Evolutionary conservation across 2,113 vertebrate species (phyloP).

Genomic region (Xenus cinereus): DNA sequence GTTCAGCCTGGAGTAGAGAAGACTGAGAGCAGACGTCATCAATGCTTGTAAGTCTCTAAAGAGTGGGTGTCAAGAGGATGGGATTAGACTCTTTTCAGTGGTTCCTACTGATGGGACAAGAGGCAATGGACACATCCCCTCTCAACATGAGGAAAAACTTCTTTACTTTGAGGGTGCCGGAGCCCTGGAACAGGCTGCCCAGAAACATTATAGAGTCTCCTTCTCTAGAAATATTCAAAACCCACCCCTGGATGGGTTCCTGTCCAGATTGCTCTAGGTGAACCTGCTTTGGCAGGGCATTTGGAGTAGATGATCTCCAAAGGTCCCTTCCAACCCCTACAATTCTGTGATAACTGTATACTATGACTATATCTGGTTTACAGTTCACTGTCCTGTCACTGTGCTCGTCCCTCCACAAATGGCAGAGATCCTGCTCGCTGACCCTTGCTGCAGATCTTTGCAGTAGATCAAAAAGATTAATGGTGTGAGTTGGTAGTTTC

Average conservation of each 20-base stretch:
- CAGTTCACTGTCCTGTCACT: not conserved
- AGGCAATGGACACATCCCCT: not conserved
- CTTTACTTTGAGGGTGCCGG: not conserved
- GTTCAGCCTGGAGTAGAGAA: not conserved
- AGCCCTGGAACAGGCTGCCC: not conserved
- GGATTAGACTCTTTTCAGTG: not conserved
- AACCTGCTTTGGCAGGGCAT: not conserved
- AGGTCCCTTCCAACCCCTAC: not conserved
- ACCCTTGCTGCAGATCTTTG: constrained; percentile 50
- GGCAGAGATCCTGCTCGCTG: constrained; percentile 16
- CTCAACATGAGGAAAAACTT: not conserved
- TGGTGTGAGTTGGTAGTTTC: constrained; percentile 51
- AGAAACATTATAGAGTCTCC: not conserved
- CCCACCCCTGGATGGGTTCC: not conserved
- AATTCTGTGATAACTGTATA: not conserved
- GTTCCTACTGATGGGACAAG: not conserved
- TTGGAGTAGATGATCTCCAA: not conserved
- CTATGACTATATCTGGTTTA: not conserved
- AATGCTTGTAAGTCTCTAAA: not conserved
- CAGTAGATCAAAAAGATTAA: constrained; percentile 72
- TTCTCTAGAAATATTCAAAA: not conserved
- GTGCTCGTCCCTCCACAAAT: not conserved
- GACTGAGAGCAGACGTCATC: not conserved
- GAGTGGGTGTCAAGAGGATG: not conserved
- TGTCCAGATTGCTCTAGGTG: not conserved